These are phyloP conservation scores for Patiria miniata DNA, from an alignment of 35 echinoderm and acorn worm genomes.

Conservation along the genomic window DNA sequence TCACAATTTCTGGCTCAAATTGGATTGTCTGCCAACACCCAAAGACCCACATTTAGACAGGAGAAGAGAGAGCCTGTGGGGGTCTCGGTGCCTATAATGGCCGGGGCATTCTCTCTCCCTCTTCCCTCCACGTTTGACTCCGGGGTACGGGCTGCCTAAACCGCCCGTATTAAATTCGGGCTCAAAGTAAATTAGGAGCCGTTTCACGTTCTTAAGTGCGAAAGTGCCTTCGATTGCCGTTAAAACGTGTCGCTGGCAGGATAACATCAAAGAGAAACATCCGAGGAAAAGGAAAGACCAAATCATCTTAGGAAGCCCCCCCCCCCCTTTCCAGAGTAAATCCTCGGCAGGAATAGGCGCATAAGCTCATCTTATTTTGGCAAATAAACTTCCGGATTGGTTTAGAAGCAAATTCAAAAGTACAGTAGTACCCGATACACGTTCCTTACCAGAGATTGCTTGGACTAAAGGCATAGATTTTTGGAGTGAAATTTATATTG, in stretches of 20 bases:
- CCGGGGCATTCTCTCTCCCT: neutral
- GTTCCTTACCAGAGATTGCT: too few relatives aligned
- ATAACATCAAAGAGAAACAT: neutral
- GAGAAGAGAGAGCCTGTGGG: neutral
- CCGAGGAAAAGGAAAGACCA: neutral
- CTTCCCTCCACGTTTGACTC: neutral
- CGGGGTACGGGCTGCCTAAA: neutral
- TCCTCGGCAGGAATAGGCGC: neutral
- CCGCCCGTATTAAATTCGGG: neutral
- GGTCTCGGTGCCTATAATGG: neutral
- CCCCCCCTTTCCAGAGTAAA: neutral
- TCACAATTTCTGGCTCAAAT: too few relatives aligned
- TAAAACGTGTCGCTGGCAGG: conserved; percentile 6
- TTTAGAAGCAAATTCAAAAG: too few relatives aligned
- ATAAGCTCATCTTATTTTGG: conserved; percentile 1
- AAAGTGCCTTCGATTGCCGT: conserved; percentile 30
- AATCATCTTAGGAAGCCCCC: conserved; percentile 2
- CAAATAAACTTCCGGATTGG: neutral
- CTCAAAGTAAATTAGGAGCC: conserved; percentile 1
- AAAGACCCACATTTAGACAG: too few relatives aligned
- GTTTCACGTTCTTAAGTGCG: conserved; percentile 17
- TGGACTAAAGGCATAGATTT: too few relatives aligned
- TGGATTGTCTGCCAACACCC: too few relatives aligned
- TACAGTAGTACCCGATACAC: too few relatives aligned
- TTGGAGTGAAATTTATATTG: too few relatives aligned